Percentiles rank a stretch among this genome's conserved stretches.
phyloP scores from a whole-genome alignment of 2,113 vertebrate species.

The Larimichthys crocea region DNA sequence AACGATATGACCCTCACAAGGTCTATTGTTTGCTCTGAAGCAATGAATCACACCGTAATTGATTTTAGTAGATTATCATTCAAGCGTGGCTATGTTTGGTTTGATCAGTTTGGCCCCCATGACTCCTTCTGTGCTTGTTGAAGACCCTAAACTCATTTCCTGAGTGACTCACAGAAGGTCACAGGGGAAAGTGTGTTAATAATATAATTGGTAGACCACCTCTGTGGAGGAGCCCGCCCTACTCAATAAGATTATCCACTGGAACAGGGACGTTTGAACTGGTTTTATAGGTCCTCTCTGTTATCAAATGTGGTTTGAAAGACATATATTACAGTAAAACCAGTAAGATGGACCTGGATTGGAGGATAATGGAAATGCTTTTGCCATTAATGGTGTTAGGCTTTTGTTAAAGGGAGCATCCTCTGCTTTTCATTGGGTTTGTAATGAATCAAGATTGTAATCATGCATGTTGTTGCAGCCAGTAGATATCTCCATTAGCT shows the following conservation, averaged over 20 bases:
- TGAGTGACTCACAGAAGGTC: constrained; percentile 60
- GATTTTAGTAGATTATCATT: constrained; percentile 47
- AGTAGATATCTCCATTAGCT: constrained; percentile 61
- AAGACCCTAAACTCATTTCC: constrained; percentile 66
- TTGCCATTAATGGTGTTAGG: constrained; percentile 14
- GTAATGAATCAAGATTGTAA: constrained; percentile 67
- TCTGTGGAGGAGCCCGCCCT: constrained; percentile 20
- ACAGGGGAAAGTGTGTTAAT: constrained; percentile 57
- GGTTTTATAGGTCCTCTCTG: constrained; percentile 8
- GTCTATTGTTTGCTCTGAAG: constrained; percentile 26
- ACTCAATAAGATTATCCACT: constrained; percentile 51
- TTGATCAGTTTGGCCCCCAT: not conserved
- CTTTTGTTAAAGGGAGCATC: constrained; percentile 49
- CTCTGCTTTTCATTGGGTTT: constrained; percentile 66
- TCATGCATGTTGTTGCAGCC: constrained; percentile 43
- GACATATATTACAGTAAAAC: constrained; percentile 15
- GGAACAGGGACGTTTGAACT: constrained; percentile 16
- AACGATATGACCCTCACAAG: not conserved
- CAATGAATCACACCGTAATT: constrained; percentile 29
- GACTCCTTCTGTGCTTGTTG: constrained; percentile 23
- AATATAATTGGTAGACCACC: constrained; percentile 71
- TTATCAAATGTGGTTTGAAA: constrained; percentile 35
- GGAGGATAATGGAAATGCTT: constrained; percentile 32
- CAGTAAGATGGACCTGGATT: constrained; percentile 8
- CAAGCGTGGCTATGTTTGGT: constrained; percentile 32